phyloP scores from a whole-genome alignment of 2,797 vertebrate genomes.

The Botia almorhae region DNA sequence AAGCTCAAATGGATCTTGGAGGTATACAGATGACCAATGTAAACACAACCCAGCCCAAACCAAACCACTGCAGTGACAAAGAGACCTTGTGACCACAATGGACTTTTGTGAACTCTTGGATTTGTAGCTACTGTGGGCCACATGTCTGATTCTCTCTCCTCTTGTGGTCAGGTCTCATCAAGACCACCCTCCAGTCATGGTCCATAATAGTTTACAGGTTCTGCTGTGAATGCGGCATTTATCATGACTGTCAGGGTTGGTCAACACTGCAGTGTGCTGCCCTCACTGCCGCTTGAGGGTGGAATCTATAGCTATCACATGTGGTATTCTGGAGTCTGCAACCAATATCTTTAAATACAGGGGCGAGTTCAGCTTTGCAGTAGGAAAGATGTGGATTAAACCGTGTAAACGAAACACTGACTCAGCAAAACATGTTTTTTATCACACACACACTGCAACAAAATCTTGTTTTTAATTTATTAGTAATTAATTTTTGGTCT shows the following conservation, averaged over 20 bases:
- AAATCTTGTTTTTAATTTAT: too few species aligned
- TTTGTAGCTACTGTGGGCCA: slow-evolving; percentile 50
- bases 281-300: neutral
- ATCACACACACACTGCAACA: too few species aligned
- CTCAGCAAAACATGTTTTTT: neutral
- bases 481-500: too few species aligned
- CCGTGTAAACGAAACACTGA: neutral
- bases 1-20: neutral
- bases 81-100: slow-evolving; percentile 41
- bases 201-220: slow-evolving; percentile 64
- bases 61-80: slow-evolving; percentile 34
- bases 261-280: slow-evolving; percentile 26
- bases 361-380: neutral
- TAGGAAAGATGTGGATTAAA: neutral
- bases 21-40: slow-evolving; percentile 24
- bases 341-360: neutral
- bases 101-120: slow-evolving; percentile 28
- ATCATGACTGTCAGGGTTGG: slow-evolving; percentile 38
- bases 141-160: slow-evolving; percentile 45
- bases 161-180: slow-evolving; percentile 44
- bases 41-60: slow-evolving; percentile 16
- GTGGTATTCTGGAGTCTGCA: neutral
- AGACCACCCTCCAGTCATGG: slow-evolving; percentile 52
- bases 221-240: slow-evolving; percentile 56
- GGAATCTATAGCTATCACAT: slow-evolving; percentile 20